Conservation (phyloP, 2,113 vertebrate species). For the Clupea harengus region DNA sequence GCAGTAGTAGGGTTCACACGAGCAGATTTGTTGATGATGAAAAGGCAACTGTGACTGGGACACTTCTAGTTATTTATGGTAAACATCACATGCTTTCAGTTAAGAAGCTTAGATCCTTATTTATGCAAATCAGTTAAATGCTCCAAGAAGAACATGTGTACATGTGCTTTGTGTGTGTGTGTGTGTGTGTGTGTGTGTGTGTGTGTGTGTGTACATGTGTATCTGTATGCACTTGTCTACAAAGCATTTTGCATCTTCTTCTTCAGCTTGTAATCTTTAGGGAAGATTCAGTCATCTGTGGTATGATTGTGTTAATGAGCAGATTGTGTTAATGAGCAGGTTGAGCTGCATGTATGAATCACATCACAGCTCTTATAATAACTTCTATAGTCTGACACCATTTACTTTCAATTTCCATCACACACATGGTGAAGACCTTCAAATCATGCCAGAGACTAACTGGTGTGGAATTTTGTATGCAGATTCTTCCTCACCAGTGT, state of each 20-base stretch:
- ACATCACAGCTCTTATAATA: neutral
- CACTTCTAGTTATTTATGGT: neutral
- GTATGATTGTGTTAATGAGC: neutral
- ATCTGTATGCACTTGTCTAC: neutral
- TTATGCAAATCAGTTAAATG: neutral
- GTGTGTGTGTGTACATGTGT: neutral
- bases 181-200: neutral
- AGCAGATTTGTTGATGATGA: neutral
- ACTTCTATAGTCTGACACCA: neutral
- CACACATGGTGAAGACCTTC: neutral
- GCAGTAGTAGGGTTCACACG: neutral
- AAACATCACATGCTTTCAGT: neutral
- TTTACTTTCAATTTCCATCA: neutral
- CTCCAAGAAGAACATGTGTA: neutral
- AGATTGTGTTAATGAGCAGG: neutral
- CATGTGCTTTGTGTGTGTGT: neutral
- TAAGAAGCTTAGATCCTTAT: neutral
- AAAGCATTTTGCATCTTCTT: neutral
- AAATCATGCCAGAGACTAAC: neutral
- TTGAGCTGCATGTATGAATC: neutral
- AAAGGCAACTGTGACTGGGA: neutral
- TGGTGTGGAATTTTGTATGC: neutral
- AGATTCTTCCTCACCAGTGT: neutral
- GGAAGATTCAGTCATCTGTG: neutral
- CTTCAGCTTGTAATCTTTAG: neutral